Evolutionary conservation across 2,888 invertebrate species (phyloP), one percentile per base, ranked within the genome.

Genomic region (Caenorhabditis doughertyi): DNA sequence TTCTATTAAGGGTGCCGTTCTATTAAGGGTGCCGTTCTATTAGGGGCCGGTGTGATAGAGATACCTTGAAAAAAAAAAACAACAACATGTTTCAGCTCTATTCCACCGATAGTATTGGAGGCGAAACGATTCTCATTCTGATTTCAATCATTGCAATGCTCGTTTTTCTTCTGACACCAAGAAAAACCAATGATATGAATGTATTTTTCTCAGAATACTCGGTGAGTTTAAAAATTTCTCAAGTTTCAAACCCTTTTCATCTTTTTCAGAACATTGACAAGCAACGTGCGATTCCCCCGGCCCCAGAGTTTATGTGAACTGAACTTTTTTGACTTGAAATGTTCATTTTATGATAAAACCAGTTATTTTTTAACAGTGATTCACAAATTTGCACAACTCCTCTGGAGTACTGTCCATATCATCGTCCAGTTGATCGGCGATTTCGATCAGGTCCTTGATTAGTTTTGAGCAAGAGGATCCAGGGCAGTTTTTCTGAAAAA

Each of bases 401-500:
- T 53, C 32, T 2, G 79, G 72, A 11, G 80, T 68, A 3, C 68
- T 27, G 29, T 68, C 47, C 47, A 62, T 4, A 23, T 80, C 80
- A 39, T 80, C 73, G 44, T 80, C 80, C 4, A 80, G 39, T 42
- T 80, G 72, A 60, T 80, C 79, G 25, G 73, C 73, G 23, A 73
- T 73, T 18, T 80, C 80, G 11, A 67, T 35, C 7, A 79, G 51
- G 56, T 35, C 35, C 16, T 53, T 73, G 58, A 68, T 51, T n/a
- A 68, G 73, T 32, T 74, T 72, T 3, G 67, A 4, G 68, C 80
- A 80, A 9, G 8, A 4, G n/a, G 53, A 16, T n/a, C 51, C 53
- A 35, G 51, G 23, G 44, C 79, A 80, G 29, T 80, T 44, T 16
- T 72, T 51, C 79, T 79, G 77, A 21, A 77, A 68, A 9, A 3